Percentiles rank a stretch among this genome's conserved stretches.
Evolutionary conservation across 2,113 vertebrate species (phyloP).

Genomic region (Mobula hypostoma): DNA sequence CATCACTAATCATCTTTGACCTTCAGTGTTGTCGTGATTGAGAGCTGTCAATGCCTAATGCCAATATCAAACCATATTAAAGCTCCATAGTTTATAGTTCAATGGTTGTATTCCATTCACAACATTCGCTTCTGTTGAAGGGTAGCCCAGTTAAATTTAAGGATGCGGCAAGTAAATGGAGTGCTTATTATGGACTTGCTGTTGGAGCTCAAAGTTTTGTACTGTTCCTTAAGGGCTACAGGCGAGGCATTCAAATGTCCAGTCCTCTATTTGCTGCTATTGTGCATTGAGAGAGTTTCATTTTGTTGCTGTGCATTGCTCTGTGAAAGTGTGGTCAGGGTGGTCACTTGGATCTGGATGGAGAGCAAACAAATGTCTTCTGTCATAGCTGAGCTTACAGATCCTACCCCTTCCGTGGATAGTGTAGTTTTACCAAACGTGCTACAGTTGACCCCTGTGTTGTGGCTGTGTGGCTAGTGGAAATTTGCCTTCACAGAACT

Average conservation of each 20-base stretch:
- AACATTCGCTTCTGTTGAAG: background rate
- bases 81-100: background rate
- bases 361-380: background rate
- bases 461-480: no score
- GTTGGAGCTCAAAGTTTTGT: background rate
- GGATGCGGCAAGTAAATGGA: background rate
- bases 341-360: background rate
- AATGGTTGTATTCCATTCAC: background rate
- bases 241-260: no score
- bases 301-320: background rate
- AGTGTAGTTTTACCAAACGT: background rate
- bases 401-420: background rate
- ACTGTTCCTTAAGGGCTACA: background rate
- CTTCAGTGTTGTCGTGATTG: background rate
- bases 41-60: background rate
- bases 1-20: background rate
- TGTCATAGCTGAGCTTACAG: background rate
- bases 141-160: background rate
- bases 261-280: background rate
- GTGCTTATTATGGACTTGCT: background rate
- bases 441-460: background rate
- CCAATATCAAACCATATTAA: background rate
- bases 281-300: background rate
- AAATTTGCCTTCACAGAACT: no score
- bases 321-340: background rate